phyloP scores from a whole-genome alignment of 2,888 invertebrate genomes.

The Urechis unicinctus region DNA sequence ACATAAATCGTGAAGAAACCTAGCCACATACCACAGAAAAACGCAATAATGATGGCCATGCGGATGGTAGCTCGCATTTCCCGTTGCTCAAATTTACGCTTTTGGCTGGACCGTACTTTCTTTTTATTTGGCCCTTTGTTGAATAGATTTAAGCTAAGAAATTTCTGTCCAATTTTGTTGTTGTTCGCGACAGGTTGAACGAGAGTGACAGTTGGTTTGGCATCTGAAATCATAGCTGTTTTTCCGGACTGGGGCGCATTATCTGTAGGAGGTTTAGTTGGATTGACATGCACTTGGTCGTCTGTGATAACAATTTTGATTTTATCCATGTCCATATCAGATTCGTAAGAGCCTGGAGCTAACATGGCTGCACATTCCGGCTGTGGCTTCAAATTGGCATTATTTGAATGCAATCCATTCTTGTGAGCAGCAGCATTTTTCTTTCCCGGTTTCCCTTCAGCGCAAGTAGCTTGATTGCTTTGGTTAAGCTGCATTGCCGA shows the following conservation, averaged over 20 bases:
- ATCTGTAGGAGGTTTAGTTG: neutral
- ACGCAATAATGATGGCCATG: slow-evolving; percentile 49
- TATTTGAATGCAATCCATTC: slow-evolving; percentile 1
- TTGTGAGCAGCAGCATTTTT: neutral
- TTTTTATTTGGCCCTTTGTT: slow-evolving; percentile 3
- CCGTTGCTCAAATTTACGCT: slow-evolving; percentile 27
- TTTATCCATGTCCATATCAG: neutral
- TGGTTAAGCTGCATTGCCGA: slow-evolving; percentile 1
- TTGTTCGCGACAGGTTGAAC: neutral
- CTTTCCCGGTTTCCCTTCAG: too few relatives aligned
- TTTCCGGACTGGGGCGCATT: neutral
- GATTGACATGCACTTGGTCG: too few relatives aligned
- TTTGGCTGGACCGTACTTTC: slow-evolving; percentile 7
- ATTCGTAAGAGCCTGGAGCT: neutral
- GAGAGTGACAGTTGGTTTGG: neutral
- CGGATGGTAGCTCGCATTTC: slow-evolving; percentile 49
- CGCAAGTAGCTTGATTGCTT: too few relatives aligned
- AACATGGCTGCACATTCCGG: neutral
- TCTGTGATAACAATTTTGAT: neutral
- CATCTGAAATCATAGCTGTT: neutral
- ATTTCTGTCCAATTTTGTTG: neutral
- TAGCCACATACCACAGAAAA: slow-evolving; percentile 50
- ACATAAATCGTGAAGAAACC: slow-evolving; percentile 50
- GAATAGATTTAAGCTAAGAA: slow-evolving; percentile 4
- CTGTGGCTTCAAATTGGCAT: neutral